Conservation (phyloP, 2,888 invertebrate species). For the Agelastica alni region DNA sequence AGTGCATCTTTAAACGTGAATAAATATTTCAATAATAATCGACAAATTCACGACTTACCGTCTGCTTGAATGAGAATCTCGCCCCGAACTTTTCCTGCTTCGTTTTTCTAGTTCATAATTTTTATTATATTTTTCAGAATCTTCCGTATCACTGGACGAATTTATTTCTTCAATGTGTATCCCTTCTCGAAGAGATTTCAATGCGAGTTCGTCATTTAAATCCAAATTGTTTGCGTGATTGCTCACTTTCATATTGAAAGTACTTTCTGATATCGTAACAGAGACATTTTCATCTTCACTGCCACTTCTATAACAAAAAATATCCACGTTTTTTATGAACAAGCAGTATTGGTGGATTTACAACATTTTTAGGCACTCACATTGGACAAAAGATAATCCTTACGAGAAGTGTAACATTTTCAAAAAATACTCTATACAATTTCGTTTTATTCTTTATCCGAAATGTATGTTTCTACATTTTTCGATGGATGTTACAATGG, state of each 20-base stretch:
- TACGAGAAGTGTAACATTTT: too few species aligned
- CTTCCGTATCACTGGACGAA: constrained; percentile 36
- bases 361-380: too few species aligned
- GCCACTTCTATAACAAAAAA: constrained; percentile 39
- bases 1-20: too few species aligned
- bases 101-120: constrained; percentile 43
- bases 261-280: constrained; percentile 54
- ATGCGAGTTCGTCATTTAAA: constrained; percentile 53
- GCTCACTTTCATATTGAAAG: constrained; percentile 48
- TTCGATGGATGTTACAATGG: too few species aligned
- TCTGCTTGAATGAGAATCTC: constrained; percentile 43
- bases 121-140: constrained; percentile 33
- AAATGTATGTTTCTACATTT: too few species aligned
- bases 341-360: too few species aligned
- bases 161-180: constrained; percentile 48
- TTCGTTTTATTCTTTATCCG: too few species aligned
- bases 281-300: constrained; percentile 57
- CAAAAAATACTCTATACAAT: too few species aligned
- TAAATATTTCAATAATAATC: not conserved
- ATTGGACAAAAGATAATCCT: too few species aligned
- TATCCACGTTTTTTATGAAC: too few species aligned
- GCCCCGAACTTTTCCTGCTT: constrained; percentile 32
- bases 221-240: constrained; percentile 50
- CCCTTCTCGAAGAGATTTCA: constrained; percentile 51
- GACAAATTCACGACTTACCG: constrained; percentile 12